phyloP scores from a whole-genome alignment of 2,888 invertebrate genomes.

The Lamproptera curius region DNA sequence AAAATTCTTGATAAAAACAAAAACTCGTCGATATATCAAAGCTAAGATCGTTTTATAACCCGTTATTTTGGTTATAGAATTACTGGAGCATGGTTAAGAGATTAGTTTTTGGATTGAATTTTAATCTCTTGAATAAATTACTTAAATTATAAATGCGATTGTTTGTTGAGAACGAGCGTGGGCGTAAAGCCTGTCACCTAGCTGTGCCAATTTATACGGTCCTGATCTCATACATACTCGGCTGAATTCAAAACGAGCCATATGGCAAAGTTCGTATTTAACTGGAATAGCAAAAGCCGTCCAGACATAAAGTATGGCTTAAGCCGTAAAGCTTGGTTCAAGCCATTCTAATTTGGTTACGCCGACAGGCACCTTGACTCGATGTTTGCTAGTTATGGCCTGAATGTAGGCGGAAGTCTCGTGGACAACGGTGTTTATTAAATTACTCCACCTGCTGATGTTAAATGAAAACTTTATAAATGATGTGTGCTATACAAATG shows the following conservation, averaged over 20 bases:
- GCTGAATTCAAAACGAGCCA: not conserved
- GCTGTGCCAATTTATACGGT: not conserved
- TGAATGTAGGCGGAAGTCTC: slow-evolving; percentile 29
- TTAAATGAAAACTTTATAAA: too few species aligned
- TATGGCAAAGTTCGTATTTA: not conserved
- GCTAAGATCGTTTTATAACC: too few species aligned
- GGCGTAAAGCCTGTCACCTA: slow-evolving; percentile 5
- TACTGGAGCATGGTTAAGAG: too few species aligned
- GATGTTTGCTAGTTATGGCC: not conserved
- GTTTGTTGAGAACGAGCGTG: not conserved
- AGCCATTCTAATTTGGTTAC: not conserved
- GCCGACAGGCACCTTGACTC: not conserved
- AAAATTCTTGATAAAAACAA: too few species aligned
- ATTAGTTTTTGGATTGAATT: too few species aligned
- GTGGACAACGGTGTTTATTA: too few species aligned
- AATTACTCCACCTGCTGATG: too few species aligned
- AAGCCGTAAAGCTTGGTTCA: not conserved
- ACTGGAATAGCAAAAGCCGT: not conserved
- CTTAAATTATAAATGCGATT: slow-evolving; percentile 2
- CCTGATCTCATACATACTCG: not conserved
- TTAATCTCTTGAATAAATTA: too few species aligned
- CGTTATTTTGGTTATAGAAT: too few species aligned
- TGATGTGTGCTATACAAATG: too few species aligned
- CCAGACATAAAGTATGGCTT: not conserved
- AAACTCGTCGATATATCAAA: too few species aligned